Percentiles rank a stretch among this genome's conserved stretches.
phyloP scores from a whole-genome alignment of 2,113 vertebrate species.

The Protomyctophum bolini region DNA sequence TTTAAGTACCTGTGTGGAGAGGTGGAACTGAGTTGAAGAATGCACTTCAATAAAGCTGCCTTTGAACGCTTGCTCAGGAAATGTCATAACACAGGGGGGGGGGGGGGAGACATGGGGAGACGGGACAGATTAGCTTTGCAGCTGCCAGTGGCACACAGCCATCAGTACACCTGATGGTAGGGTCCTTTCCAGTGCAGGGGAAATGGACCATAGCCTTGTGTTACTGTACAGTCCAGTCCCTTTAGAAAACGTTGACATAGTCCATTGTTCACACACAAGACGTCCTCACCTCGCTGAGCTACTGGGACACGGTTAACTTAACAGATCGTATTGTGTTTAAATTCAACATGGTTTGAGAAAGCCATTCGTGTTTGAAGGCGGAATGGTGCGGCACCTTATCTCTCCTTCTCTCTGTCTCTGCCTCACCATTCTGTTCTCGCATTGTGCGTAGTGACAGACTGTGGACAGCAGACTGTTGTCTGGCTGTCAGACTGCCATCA shows the following conservation, averaged over 20 bases:
- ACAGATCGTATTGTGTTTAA: background rate
- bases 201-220: constrained; percentile 27
- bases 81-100: constrained; percentile 61
- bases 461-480: constrained; percentile 57
- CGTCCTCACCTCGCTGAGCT: background rate
- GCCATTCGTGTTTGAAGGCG: constrained; percentile 5
- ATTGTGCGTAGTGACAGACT: constrained; percentile 58
- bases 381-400: constrained; percentile 8
- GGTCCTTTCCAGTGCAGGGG: constrained; percentile 37
- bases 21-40: constrained; percentile 68
- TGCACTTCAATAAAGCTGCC: constrained; percentile 72
- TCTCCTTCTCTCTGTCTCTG: constrained; percentile 2
- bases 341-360: background rate
- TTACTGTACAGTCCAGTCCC: constrained; percentile 38
- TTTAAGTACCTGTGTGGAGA: constrained; percentile 68
- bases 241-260: constrained; percentile 20
- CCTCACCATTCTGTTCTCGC: constrained; percentile 19
- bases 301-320: background rate
- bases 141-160: constrained; percentile 57
- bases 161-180: constrained; percentile 57
- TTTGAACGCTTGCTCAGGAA: constrained; percentile 65
- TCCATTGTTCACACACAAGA: background rate
- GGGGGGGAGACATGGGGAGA: constrained; percentile 44
- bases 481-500: constrained; percentile 56
- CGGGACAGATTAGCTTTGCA: constrained; percentile 59